A percentile compares a stretch with the other conserved stretches of the same genome.
These are phyloP conservation scores for Stenurella melanura DNA, from an alignment of 2,888 invertebrate genomes.

Conservation along the genomic window DNA sequence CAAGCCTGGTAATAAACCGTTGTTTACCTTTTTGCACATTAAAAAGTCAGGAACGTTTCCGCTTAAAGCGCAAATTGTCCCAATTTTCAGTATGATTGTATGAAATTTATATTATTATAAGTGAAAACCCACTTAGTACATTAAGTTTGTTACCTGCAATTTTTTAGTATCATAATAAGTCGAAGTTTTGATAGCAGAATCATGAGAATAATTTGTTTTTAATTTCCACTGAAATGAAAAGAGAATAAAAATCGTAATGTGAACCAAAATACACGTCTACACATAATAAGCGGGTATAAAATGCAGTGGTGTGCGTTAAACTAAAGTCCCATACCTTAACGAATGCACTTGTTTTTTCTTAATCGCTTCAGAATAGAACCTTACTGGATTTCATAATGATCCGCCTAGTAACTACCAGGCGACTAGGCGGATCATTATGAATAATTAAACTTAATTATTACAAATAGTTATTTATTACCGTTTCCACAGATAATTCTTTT, in stretches of 20 bases:
- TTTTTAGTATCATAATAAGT: neutral
- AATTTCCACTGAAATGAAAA: constrained; percentile 11
- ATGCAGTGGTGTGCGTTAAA: neutral
- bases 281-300: neutral
- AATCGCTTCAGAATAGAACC: too few relatives aligned
- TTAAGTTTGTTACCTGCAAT: neutral
- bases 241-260: constrained; percentile 1
- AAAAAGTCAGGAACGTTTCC: neutral
- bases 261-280: neutral
- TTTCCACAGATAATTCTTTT: too few relatives aligned
- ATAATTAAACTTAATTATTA: too few relatives aligned
- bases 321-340: too few relatives aligned
- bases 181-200: neutral
- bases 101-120: neutral
- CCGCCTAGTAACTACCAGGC: too few relatives aligned
- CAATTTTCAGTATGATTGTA: neutral
- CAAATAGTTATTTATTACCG: too few relatives aligned
- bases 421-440: too few relatives aligned
- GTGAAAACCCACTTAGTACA: neutral
- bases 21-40: neutral
- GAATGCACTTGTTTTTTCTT: too few relatives aligned
- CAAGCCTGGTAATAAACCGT: too few relatives aligned
- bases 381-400: too few relatives aligned
- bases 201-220: constrained; percentile 16
- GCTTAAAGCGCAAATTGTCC: neutral